Evolutionary conservation across 2,888 invertebrate genomes (phyloP).

Genomic region (Melieria omissa): DNA sequence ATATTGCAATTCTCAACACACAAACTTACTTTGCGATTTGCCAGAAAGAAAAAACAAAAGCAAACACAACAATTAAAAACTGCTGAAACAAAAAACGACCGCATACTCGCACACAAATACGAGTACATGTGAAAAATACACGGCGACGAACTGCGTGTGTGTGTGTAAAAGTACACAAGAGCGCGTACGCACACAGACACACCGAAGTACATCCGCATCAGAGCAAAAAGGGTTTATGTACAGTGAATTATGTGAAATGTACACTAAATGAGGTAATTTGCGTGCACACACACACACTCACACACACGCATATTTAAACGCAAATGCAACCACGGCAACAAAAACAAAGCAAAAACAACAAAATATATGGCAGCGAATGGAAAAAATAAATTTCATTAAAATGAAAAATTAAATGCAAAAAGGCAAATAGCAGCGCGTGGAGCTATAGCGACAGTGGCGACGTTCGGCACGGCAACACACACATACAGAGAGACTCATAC

Average conservation of each 20-base stretch:
- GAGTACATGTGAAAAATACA: not conserved
- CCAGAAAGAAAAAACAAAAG: too few species aligned
- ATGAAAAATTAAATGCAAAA: conserved; percentile 57
- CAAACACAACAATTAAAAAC: too few species aligned
- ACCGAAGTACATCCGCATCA: not conserved
- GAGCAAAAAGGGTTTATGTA: conserved; percentile 41
- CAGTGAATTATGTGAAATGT: conserved; percentile 39
- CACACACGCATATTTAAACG: not conserved
- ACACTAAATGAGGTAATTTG: conserved; percentile 59
- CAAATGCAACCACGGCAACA: conserved; percentile 21
- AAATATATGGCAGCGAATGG: conserved; percentile 26
- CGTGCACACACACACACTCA: conserved; percentile 17
- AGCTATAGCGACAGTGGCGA: not conserved
- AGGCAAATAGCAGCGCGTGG: conserved; percentile 42
- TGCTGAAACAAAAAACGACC: not conserved
- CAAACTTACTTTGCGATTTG: too few species aligned
- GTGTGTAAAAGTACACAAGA: not conserved
- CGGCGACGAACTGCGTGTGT: not conserved
- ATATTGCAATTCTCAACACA: too few species aligned
- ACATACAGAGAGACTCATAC: too few species aligned
- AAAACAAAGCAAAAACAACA: conserved; percentile 24
- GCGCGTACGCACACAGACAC: not conserved
- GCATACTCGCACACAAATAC: conserved; percentile 2
- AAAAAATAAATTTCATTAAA: conserved; percentile 56
- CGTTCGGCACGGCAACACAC: not conserved